phyloP scores from a whole-genome alignment of 2,888 invertebrate species.

The Orgyia antiqua region DNA sequence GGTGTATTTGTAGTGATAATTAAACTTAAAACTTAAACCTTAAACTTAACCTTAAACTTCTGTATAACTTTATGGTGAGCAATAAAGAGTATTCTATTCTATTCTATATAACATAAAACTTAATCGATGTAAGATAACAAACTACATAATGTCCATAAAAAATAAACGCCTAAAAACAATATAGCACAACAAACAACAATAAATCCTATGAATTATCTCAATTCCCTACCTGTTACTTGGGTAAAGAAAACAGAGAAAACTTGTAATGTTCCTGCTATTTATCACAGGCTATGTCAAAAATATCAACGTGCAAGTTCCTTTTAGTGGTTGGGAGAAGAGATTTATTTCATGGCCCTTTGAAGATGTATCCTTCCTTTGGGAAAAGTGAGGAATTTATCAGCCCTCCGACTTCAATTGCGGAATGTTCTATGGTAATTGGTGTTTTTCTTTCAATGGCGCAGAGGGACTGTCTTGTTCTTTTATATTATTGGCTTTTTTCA shows the following conservation, averaged over 20 bases:
- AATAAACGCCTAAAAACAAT: too few relatives aligned
- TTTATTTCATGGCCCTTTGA: slow-evolving; percentile 23
- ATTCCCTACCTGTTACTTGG: slow-evolving; percentile 28
- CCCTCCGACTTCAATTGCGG: slow-evolving; percentile 23
- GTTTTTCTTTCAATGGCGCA: slow-evolving; percentile 1
- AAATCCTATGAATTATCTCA: slow-evolving; percentile 12
- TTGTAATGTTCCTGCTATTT: slow-evolving; percentile 23
- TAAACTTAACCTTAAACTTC: too few relatives aligned
- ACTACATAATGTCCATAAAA: too few relatives aligned
- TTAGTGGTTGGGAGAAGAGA: slow-evolving; percentile 30
- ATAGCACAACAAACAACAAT: too few relatives aligned
- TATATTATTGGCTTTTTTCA: background rate
- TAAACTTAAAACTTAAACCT: too few relatives aligned
- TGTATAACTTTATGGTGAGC: too few relatives aligned
- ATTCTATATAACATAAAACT: too few relatives aligned
- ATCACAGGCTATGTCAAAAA: slow-evolving; percentile 31
- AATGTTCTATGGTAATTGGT: slow-evolving; percentile 14
- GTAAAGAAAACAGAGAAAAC: slow-evolving; percentile 26
- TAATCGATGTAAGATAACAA: too few relatives aligned
- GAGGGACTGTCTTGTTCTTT: background rate
- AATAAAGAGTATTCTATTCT: too few relatives aligned
- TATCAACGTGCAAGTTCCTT: slow-evolving; percentile 30
- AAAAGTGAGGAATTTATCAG: slow-evolving; percentile 29
- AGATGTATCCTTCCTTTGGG: slow-evolving; percentile 23
- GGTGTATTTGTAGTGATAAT: too few relatives aligned